Percentiles rank a stretch among this genome's conserved stretches.
phyloP scores from a whole-genome alignment of 2,797 vertebrate genomes.

The Brotula barbata region DNA sequence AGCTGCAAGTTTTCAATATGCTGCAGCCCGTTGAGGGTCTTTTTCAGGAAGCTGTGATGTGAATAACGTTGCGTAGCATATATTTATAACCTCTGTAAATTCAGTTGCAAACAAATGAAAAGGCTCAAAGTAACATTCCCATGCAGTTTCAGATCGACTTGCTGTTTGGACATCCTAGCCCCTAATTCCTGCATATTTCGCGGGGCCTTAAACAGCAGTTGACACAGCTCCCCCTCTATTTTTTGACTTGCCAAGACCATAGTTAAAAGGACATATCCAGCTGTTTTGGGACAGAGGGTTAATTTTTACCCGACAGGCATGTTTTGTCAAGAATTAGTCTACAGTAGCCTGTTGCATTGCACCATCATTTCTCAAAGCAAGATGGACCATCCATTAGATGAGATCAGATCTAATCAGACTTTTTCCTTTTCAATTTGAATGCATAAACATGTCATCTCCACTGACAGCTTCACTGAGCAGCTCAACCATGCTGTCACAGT shows the following conservation, averaged over 20 bases:
- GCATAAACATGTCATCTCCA: not conserved
- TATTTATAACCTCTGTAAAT: too few relatives aligned
- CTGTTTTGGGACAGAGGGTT: conserved; percentile 66
- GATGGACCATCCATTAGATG: not conserved
- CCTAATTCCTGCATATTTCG: conserved; percentile 69
- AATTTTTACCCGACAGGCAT: conserved; percentile 60
- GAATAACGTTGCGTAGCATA: too few relatives aligned
- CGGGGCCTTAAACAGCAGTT: conserved; percentile 61
- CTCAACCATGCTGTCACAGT: not conserved
- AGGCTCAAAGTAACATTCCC: conserved; percentile 14
- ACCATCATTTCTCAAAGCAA: conserved; percentile 10
- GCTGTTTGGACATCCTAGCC: conserved; percentile 45
- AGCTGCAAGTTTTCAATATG: too few relatives aligned
- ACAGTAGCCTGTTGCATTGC: not conserved
- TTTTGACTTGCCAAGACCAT: conserved; percentile 33
- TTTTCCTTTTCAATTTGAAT: not conserved
- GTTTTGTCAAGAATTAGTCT: conserved; percentile 55
- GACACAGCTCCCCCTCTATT: conserved; percentile 47
- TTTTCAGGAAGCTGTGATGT: too few relatives aligned
- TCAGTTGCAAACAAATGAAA: conserved; percentile 2
- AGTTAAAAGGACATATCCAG: conserved; percentile 69
- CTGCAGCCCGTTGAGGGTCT: too few relatives aligned
- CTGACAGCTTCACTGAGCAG: not conserved
- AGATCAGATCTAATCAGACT: not conserved
- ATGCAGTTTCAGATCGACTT: conserved; percentile 19